Base-by-base conservation (phyloP, 2,888 invertebrate species). In the Plebejus argus region DNA sequence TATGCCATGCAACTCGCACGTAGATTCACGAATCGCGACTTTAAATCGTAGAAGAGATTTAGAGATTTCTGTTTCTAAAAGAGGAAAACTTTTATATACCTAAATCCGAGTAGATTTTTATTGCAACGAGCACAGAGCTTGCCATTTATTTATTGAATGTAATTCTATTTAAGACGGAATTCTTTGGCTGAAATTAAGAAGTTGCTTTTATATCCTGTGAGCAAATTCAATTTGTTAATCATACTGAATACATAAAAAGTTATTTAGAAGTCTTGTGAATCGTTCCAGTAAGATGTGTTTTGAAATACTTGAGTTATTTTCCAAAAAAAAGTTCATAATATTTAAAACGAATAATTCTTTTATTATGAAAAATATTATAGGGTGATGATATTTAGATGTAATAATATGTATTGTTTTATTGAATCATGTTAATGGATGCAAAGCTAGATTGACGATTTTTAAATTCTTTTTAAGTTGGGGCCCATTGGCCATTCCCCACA, bases 41-140 rank as follows among this genome's bases (percentile, higher is more conserved):
- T 23, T 76, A 76, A 76, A 76, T 56, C 76, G 56, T 35, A 33
- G 53, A 76, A 45, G 20, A 76, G 76, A 56, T 76, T 76, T 76
- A 56, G 35, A 56, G n/a, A 58, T 71, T 39, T 74, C 49, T 74
- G 53, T 74, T 53, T 53, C 74, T 45, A 74, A 53, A 74, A 45
- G 74, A 28, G 53, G 49, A 53, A 72, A 53, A 74, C 74, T 74
- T 74, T 74, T 74, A 74, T 74, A 28, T 74, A 53, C 45, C 49
- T 20, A 71, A 71, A 71, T 71, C 71, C 71, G 39, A n/a, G 71
- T 39, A 39, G 39, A 71, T 71, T 35, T 71, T 71, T 71, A 35
- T 71, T 39, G 35, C 39, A 8, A 12, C 39, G 71, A 71, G 8
- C 71, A 39, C 71, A 1, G 71, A 71, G 71, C 71, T 71, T 10